Percentiles rank a stretch among this genome's conserved stretches.
phyloP scores from a whole-genome alignment of 1,140 invertebrate species.

The Hyposmocoma kahamanoa region DNA sequence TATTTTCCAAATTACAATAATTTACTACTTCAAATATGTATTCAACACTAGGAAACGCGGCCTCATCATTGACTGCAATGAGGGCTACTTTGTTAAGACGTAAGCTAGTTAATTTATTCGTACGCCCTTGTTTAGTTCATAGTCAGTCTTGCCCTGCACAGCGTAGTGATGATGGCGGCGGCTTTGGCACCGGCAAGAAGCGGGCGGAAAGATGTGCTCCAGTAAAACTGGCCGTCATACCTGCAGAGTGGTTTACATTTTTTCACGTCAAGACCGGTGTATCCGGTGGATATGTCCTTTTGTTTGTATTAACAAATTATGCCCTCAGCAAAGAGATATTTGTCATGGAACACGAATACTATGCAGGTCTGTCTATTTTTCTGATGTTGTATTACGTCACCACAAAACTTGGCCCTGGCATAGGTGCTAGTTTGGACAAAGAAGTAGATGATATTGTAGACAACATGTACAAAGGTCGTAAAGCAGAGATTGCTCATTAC shows the following conservation, averaged over 20 bases:
- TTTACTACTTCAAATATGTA: no score
- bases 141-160: no score
- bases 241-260: constrained; percentile 80
- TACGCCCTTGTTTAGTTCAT: no score
- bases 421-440: constrained; percentile 78
- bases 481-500: constrained; percentile 22
- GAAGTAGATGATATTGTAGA: constrained; percentile 77
- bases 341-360: constrained; percentile 93
- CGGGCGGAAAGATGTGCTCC: constrained; percentile 25
- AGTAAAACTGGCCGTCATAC: constrained; percentile 42
- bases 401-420: constrained; percentile 82
- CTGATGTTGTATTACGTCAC: constrained; percentile 78
- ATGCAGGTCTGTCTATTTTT: constrained; percentile 82
- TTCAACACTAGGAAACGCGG: no score
- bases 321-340: constrained; percentile 93
- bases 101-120: no score
- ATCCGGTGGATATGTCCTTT: constrained; percentile 90
- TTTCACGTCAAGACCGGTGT: constrained; percentile 96
- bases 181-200: constrained; percentile 12
- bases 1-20: no score
- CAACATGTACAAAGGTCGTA: constrained; percentile 26
- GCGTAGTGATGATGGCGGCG: neutral
- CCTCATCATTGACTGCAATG: no score
- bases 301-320: constrained; percentile 82
- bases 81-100: no score